phyloP scores from a whole-genome alignment of 2,113 vertebrate genomes.

The Sula dactylatra region DNA sequence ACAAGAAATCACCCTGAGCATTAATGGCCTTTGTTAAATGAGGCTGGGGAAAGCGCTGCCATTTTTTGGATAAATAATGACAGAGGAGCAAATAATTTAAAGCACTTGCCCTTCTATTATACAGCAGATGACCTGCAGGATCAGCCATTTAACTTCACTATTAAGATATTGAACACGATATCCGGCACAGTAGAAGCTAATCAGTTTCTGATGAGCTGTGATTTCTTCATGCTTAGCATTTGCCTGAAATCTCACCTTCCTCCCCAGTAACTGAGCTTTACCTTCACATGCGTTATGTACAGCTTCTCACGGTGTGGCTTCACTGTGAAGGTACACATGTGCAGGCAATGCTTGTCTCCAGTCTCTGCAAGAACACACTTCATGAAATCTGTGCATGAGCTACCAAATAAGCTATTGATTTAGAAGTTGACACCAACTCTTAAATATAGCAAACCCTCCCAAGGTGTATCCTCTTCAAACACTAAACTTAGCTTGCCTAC shows the following conservation, averaged over 20 bases:
- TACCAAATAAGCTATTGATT: not conserved
- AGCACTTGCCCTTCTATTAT: not conserved
- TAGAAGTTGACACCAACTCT: not conserved
- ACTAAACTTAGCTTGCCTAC: not conserved
- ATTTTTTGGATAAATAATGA: not conserved
- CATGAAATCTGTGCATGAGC: fast-evolving
- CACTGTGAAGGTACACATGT: not conserved
- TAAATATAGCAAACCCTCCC: not conserved
- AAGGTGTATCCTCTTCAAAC: constrained; percentile 4
- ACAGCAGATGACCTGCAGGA: not conserved
- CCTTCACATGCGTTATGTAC: not conserved
- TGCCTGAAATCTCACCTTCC: not conserved
- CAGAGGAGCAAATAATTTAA: not conserved
- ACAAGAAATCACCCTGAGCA: not conserved
- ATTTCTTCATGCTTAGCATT: not conserved
- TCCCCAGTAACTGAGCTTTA: not conserved
- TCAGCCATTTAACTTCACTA: not conserved
- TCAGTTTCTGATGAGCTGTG: not conserved
- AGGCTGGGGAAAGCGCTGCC: not conserved
- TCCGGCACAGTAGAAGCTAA: not conserved
- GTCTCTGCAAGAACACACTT: not conserved
- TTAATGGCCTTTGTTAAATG: not conserved
- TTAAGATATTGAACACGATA: not conserved
- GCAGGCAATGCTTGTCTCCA: not conserved
- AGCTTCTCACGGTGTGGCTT: not conserved